Percentiles rank a stretch among this genome's conserved stretches.
These are phyloP conservation scores for Iphiclides podalirius DNA, from an alignment of 2,888 invertebrate species.

Conservation along the genomic window DNA sequence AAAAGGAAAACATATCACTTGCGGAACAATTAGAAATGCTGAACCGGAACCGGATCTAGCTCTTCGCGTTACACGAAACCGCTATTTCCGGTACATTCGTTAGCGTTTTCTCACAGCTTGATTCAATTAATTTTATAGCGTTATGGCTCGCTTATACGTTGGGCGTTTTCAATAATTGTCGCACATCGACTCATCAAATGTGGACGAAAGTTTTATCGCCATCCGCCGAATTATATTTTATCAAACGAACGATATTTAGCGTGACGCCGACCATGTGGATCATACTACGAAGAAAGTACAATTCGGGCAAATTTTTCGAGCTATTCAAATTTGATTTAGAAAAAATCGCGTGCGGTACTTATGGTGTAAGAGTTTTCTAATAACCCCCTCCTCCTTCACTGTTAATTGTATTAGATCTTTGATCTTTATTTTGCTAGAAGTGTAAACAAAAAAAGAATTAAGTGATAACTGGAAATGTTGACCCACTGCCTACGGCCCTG, in stretches of 20 bases:
- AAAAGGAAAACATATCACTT: slow-evolving; percentile 4
- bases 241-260: slow-evolving; percentile 18
- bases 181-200: slow-evolving; percentile 3
- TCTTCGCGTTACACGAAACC: slow-evolving; percentile 10
- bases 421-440: no score
- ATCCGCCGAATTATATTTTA: slow-evolving; percentile 16
- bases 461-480: no score
- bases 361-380: slow-evolving; percentile 1
- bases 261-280: slow-evolving; percentile 3
- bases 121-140: slow-evolving; percentile 13
- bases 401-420: no score
- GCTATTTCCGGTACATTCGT: slow-evolving; percentile 18
- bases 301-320: slow-evolving; percentile 7
- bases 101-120: slow-evolving; percentile 19
- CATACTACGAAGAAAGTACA: slow-evolving; percentile 14
- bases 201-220: slow-evolving; percentile 19
- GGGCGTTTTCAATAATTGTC: slow-evolving; percentile 14
- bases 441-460: no score
- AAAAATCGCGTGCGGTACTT: not conserved
- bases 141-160: slow-evolving; percentile 5
- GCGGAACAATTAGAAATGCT: not conserved
- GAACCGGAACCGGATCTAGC: slow-evolving; percentile 10
- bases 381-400: no score
- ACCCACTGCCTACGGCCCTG: no score
- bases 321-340: slow-evolving; percentile 13